A percentile compares a stretch with the other conserved stretches of the same genome.
These are phyloP conservation scores for Zygogramma bicolorata DNA, from an alignment of 2,888 invertebrate genomes.

Conservation along the genomic window DNA sequence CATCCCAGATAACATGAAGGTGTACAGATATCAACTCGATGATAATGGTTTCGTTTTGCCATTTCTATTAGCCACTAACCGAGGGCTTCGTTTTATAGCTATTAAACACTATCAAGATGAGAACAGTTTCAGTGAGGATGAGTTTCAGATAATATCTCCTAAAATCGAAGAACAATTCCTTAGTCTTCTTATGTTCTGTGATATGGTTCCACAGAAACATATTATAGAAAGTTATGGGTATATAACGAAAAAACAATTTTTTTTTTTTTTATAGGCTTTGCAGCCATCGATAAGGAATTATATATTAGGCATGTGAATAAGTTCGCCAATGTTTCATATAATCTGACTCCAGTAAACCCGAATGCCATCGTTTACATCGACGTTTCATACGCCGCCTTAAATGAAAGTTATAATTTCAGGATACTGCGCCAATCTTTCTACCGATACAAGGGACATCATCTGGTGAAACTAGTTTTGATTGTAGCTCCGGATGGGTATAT, in stretches of 20 bases:
- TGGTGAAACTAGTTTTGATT: not conserved
- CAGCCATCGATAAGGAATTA: not conserved
- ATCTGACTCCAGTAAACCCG: not conserved
- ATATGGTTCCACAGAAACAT: not conserved
- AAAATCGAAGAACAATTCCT: not conserved
- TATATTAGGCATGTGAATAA: not conserved
- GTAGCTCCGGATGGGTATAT: not conserved
- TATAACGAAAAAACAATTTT: not conserved
- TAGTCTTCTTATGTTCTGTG: not conserved
- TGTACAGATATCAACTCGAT: not conserved
- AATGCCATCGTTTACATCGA: not conserved
- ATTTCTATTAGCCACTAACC: no score
- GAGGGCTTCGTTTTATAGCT: not conserved
- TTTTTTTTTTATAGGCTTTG: not conserved
- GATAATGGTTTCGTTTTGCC: not conserved
- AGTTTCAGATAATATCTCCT: not conserved
- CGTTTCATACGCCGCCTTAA: not conserved
- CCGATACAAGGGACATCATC: not conserved
- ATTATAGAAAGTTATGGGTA: not conserved
- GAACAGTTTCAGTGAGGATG: no score
- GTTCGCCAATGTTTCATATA: not conserved
- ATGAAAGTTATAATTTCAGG: not conserved
- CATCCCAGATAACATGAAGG: not conserved
- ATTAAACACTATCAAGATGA: not conserved
- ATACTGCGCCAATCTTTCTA: not conserved